These are phyloP conservation scores for Drosophila silvestris DNA, from an alignment of 2,888 invertebrate genomes.

Conservation along the genomic window DNA sequence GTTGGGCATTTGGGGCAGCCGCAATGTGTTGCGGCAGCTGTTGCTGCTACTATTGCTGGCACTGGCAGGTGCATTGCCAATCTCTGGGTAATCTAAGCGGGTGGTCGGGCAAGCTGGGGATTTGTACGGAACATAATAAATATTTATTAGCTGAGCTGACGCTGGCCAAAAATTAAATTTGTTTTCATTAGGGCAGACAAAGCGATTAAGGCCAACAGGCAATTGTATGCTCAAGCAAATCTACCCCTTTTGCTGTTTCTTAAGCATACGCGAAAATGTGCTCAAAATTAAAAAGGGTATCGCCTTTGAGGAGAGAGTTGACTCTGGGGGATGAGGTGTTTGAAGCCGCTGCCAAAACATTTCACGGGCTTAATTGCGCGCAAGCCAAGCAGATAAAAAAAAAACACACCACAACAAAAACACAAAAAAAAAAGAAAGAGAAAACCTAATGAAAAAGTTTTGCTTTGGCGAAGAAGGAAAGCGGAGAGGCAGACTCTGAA, in stretches of 20 bases:
- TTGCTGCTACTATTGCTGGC: slow-evolving; percentile 22
- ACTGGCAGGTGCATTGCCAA: slow-evolving; percentile 33
- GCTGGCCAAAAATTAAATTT: slow-evolving; percentile 70
- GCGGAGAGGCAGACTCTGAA: slow-evolving; percentile 34
- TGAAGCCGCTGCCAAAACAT: slow-evolving; percentile 57
- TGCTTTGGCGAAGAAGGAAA: slow-evolving; percentile 23
- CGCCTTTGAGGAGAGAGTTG: slow-evolving; percentile 40
- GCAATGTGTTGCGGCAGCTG: slow-evolving; percentile 23
- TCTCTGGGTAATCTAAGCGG: slow-evolving; percentile 29
- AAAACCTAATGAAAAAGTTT: slow-evolving; percentile 76
- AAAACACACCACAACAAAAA: neutral
- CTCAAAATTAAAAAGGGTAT: slow-evolving; percentile 71
- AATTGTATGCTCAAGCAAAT: slow-evolving; percentile 42
- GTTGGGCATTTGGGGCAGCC: slow-evolving; percentile 15
- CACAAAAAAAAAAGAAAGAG: neutral
- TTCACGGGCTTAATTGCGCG: slow-evolving; percentile 76
- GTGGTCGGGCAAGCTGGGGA: slow-evolving; percentile 10
- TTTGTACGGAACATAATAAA: slow-evolving; percentile 63
- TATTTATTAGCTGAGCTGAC: slow-evolving; percentile 65
- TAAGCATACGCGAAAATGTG: slow-evolving; percentile 51
- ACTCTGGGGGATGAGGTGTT: slow-evolving; percentile 13
- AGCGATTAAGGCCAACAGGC: slow-evolving; percentile 51
- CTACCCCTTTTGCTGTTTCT: slow-evolving; percentile 10
- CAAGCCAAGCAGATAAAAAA: slow-evolving; percentile 72
- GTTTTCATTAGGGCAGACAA: slow-evolving; percentile 72